Base-by-base conservation (phyloP, 2,888 invertebrate species). In the Neoascia interrupta region DNA sequence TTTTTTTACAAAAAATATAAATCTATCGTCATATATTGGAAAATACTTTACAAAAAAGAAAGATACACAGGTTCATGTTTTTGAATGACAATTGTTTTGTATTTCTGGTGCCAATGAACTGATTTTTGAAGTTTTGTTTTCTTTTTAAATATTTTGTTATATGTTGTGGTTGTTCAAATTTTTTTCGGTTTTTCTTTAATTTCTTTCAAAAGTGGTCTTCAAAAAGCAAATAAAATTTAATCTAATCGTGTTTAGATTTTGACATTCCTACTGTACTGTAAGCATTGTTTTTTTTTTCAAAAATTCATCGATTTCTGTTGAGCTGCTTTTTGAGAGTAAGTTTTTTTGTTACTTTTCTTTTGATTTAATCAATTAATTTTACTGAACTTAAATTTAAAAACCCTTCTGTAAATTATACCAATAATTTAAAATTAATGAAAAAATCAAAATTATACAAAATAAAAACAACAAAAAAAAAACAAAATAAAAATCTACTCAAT, bases 231-330 rank as follows among this genome's bases (percentile, higher is more conserved):
- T 36, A 34, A 69, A 41, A 28, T 45, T 31, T 3, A 5, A 56
- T 36, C 36, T 75, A 63, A 58, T 64, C 31, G 45, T 58, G 54
- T 39, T 37, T 60, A 70, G 39, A 64, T 37, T 21, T 68, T 54
- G 23, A 5, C 26, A 58, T 37, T 76, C 69, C 53, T 72, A 70
- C 53, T 70, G 69, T 70, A 63, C 43, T 69, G 68, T 68, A 69
- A 75, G 69, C 76, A 64, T 63, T 61, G 43, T 70, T 49, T n/a
- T 3, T 3, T 31, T 72, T 72, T 82, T 82, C 81, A 82, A 82
- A 84, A 85, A 83, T 84, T 83, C 84, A 86, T 85, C 83, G 85
- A 85, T 85, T 85, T 86, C 85, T 85, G 83, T 83, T 84, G 75
- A 84, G 83, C 83, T 83, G 83, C 83, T 82, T 82, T 83, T 73